These are phyloP conservation scores for Macropis europaea DNA, from an alignment of 2,888 invertebrate species.

Conservation along the genomic window DNA sequence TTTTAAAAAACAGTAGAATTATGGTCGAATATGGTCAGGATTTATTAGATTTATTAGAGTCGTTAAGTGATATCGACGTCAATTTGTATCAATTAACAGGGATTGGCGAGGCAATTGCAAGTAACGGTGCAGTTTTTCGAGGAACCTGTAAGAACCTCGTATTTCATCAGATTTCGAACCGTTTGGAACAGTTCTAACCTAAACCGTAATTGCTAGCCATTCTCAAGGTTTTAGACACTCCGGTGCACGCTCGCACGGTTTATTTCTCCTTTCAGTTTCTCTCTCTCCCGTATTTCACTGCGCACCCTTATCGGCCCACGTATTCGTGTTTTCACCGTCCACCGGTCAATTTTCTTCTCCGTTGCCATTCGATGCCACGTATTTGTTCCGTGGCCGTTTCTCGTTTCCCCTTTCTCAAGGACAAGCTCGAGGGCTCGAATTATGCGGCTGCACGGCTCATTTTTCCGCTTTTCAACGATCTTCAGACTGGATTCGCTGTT, in stretches of 20 bases:
- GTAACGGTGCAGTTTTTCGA: no score
- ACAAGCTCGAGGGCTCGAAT: constrained; percentile 18
- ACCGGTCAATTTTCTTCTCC: constrained; percentile 16
- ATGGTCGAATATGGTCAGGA: no score
- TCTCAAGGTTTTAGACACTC: not conserved
- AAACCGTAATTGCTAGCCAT: not conserved
- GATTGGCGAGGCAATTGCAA: no score
- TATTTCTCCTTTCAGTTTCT: not conserved
- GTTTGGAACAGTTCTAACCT: not conserved
- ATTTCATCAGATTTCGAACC: not conserved
- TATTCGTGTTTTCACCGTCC: constrained; percentile 13
- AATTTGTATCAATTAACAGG: no score
- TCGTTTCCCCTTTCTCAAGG: not conserved
- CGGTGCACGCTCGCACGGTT: not conserved
- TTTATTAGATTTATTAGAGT: no score
- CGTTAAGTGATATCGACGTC: no score
- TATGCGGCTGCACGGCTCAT: constrained; percentile 8
- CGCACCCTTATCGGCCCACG: not conserved
- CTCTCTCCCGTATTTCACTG: not conserved
- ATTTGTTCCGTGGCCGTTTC: constrained; percentile 7
- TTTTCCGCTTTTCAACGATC: not conserved
- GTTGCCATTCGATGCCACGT: constrained; percentile 8
- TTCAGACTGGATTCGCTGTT: no score
- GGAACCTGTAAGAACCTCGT: no score
- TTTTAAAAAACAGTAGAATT: no score